Conservation (phyloP, 2,797 vertebrate genomes). For the Rallus crepitans region DNA sequence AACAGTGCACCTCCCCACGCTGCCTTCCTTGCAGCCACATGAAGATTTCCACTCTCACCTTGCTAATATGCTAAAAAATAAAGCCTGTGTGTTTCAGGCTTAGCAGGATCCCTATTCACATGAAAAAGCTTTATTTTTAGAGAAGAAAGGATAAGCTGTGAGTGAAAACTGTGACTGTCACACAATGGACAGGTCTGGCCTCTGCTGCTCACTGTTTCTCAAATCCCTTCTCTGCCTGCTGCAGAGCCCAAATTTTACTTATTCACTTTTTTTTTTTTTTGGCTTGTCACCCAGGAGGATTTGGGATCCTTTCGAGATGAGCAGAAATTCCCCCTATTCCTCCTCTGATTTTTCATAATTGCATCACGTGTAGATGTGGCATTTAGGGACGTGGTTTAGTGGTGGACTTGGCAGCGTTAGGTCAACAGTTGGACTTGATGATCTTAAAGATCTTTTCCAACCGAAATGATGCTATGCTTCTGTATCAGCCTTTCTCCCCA, state of each 20-base stretch:
- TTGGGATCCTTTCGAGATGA: conserved; percentile 24
- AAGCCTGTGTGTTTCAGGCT: neutral
- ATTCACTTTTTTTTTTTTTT: neutral
- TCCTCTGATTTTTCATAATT: neutral
- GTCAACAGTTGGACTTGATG: no score
- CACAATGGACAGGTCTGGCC: conserved; percentile 18
- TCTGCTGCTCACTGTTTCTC: neutral
- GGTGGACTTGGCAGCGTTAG: no score
- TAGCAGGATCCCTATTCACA: conserved; percentile 2
- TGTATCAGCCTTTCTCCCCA: neutral
- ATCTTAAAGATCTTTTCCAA: no score
- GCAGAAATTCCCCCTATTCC: conserved; percentile 23
- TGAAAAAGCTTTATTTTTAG: conserved; percentile 46
- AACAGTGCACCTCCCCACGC: neutral
- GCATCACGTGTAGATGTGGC: neutral
- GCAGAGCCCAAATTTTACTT: conserved; percentile 1
- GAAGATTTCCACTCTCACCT: conserved; percentile 32
- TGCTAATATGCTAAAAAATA: conserved; percentile 12
- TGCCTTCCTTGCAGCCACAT: neutral
- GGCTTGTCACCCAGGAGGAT: neutral
- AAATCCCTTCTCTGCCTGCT: neutral
- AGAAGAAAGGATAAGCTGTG: conserved; percentile 28
- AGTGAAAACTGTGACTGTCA: conserved; percentile 6
- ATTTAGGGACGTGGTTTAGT: no score
- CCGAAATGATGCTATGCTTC: no score